These are phyloP conservation scores for Enhydra lutris DNA, from an alignment of 2,113 vertebrate genomes.

Conservation along the genomic window DNA sequence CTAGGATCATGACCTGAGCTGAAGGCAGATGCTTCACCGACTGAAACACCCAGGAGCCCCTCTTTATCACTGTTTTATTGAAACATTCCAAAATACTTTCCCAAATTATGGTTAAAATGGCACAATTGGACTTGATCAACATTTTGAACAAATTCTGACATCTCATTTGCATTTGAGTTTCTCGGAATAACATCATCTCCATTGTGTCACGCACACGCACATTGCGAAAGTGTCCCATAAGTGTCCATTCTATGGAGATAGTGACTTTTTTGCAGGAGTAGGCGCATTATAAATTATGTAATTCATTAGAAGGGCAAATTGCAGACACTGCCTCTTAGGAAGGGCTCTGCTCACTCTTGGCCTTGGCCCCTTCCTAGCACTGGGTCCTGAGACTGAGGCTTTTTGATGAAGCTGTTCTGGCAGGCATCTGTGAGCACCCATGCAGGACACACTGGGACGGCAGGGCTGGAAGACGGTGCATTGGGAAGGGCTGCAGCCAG, in stretches of 20 bases:
- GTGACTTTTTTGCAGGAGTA: neutral
- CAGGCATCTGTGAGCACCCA: too few relatives aligned
- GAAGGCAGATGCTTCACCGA: neutral
- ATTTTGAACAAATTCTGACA: too few relatives aligned
- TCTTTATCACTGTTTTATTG: too few relatives aligned
- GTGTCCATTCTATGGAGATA: neutral
- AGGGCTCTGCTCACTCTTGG: neutral
- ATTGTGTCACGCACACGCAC: neutral
- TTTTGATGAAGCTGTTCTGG: neutral
- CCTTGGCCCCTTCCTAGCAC: neutral
- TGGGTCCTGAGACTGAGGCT: neutral
- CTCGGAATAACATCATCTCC: neutral
- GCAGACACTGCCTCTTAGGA: neutral
- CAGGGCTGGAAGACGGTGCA: fast-evolving
- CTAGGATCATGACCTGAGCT: neutral
- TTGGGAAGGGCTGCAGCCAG: neutral
- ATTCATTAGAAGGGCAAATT: neutral
- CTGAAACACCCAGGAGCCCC: neutral
- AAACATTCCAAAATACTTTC: too few relatives aligned
- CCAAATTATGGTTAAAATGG: too few relatives aligned
- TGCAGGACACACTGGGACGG: neutral
- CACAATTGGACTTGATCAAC: too few relatives aligned
- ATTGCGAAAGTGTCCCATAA: neutral
- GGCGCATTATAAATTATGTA: neutral
- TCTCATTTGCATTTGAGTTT: neutral